phyloP scores from a whole-genome alignment of 2,888 invertebrate species.

The Leucophenga montana region DNA sequence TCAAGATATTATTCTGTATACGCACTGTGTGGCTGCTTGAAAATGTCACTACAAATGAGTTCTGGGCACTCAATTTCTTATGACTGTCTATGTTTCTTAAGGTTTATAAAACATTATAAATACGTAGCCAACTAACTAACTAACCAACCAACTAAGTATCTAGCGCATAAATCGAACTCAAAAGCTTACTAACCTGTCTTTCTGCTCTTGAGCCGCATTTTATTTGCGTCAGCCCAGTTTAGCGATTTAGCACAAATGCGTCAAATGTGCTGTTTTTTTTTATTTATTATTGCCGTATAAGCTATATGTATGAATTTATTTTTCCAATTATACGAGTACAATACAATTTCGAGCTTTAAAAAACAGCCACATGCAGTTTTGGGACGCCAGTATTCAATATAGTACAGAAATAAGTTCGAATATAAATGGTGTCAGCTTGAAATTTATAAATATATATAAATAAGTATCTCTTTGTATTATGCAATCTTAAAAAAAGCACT shows the following conservation, averaged over 20 bases:
- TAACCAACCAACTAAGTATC: neutral
- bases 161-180: neutral
- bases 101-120: conserved; percentile 7
- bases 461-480: conserved; percentile 17
- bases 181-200: neutral
- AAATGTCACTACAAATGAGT: neutral
- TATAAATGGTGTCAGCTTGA: conserved; percentile 19
- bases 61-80: neutral
- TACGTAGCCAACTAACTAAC: neutral
- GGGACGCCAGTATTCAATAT: no score
- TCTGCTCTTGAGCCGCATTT: neutral
- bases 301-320: conserved; percentile 3
- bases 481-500: conserved; percentile 20
- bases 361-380: conserved; percentile 15
- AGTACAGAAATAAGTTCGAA: neutral
- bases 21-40: conserved; percentile 12
- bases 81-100: conserved; percentile 7
- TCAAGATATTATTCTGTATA: neutral
- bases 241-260: conserved; percentile 20
- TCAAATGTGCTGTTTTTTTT: neutral
- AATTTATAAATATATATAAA: conserved; percentile 1
- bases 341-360: neutral
- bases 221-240: conserved; percentile 17
- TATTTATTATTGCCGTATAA: neutral
- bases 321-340: neutral